Evolutionary conservation across 2,888 invertebrate genomes (phyloP).

Genomic region (Diarsia dahlii): DNA sequence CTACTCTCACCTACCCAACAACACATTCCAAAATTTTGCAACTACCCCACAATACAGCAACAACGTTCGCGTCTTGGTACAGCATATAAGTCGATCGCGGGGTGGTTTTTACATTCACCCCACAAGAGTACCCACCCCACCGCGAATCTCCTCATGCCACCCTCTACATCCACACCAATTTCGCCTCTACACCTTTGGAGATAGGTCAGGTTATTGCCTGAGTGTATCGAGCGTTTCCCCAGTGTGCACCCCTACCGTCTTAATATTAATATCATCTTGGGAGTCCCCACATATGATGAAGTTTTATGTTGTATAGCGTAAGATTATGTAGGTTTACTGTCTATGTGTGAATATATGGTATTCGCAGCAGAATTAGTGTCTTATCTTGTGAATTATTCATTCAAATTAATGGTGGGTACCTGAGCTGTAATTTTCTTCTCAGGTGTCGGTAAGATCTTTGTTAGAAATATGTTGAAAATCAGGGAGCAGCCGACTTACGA

Average conservation of each 20-base stretch:
- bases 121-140: slow-evolving; percentile 84
- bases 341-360: slow-evolving; percentile 43
- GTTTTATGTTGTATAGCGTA: slow-evolving; percentile 81
- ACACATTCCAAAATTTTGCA: slow-evolving; percentile 36
- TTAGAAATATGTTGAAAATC: background rate
- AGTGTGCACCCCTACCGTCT: slow-evolving; percentile 77
- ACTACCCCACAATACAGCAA: slow-evolving; percentile 63
- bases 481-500: no score
- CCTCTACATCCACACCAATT: slow-evolving; percentile 62
- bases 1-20: background rate
- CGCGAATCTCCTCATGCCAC: slow-evolving; percentile 66
- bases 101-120: slow-evolving; percentile 90
- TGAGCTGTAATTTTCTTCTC: slow-evolving; percentile 25
- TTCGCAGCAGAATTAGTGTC: slow-evolving; percentile 51
- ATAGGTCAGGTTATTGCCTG: slow-evolving; percentile 52
- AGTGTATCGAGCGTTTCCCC: slow-evolving; percentile 63
- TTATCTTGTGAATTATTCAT: slow-evolving; percentile 53
- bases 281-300: slow-evolving; percentile 85
- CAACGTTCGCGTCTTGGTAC: slow-evolving; percentile 85
- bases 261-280: slow-evolving; percentile 89
- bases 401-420: slow-evolving; percentile 34
- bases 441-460: background rate
- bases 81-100: slow-evolving; percentile 90
- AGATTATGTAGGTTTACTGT: slow-evolving; percentile 74
- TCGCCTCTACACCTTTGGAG: background rate